Evolutionary conservation across 2,113 vertebrate species (phyloP).

Genomic region (Gavialis gangeticus): DNA sequence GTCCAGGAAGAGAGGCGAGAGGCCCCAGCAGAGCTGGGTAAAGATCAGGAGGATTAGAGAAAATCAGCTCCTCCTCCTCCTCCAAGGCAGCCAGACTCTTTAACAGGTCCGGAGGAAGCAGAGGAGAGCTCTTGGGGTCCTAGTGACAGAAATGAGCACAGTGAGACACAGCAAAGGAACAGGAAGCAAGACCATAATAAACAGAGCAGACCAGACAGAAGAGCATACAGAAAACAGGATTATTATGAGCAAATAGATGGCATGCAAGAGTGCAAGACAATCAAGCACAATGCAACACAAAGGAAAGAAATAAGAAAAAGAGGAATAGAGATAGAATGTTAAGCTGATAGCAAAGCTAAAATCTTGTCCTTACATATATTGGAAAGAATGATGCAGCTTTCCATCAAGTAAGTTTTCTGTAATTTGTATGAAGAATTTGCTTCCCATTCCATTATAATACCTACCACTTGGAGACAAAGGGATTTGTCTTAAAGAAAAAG

Average conservation of each 20-base stretch:
- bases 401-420: neutral
- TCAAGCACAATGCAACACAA: neutral
- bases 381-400: neutral
- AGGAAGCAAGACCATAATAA: neutral
- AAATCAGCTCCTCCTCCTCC: conserved; percentile 98
- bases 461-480: neutral
- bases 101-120: conserved; percentile 99
- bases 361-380: rapidly evolving
- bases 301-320: neutral
- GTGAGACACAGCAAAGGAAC: conserved; percentile 59
- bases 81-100: conserved; percentile 99
- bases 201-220: neutral
- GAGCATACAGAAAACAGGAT: neutral
- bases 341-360: neutral
- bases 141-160: conserved; percentile 88
- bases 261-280: conserved; percentile 48
- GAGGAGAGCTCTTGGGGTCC: conserved; percentile 98
- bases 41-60: conserved; percentile 98
- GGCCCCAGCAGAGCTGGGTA: conserved; percentile 97
- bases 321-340: conserved; percentile 5
- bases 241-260: neutral
- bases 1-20: conserved; percentile 97
- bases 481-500: neutral
- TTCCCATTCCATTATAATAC: neutral
- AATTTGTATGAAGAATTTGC: neutral